Evolutionary conservation across 2,113 vertebrate species (phyloP).

Genomic region (Stigmatopora nigra): DNA sequence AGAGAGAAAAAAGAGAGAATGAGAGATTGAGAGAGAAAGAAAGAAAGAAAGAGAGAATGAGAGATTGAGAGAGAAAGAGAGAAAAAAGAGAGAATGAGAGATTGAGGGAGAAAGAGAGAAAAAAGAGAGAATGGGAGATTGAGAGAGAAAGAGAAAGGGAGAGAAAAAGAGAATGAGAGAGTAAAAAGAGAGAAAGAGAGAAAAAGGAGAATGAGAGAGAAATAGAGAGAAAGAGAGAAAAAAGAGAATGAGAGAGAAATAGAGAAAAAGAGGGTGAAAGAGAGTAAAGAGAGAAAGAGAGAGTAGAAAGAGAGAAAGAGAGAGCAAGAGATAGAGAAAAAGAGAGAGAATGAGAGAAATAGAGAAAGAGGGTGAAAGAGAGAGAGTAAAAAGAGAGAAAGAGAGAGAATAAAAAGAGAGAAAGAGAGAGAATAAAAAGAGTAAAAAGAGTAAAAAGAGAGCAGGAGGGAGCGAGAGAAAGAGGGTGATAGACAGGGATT

Average conservation of each 20-base stretch:
- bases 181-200: no score
- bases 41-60: no score
- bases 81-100: no score
- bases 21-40: background rate
- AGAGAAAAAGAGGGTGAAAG: background rate
- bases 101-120: no score
- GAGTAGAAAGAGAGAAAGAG: background rate
- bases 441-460: constrained; percentile 16
- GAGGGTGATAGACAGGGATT: no score
- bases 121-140: no score
- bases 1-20: no score
- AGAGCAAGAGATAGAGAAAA: constrained; percentile 17
- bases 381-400: background rate
- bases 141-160: no score
- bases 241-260: background rate
- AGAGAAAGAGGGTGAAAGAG: background rate
- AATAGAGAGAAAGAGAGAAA: no score
- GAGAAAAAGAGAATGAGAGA: no score
- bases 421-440: background rate
- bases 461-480: constrained; percentile 46
- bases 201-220: no score
- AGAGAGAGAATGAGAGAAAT: constrained; percentile 54
- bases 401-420: background rate
- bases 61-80: background rate
- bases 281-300: background rate